These are phyloP conservation scores for Enteromius paludinosus DNA, from an alignment of 2,797 vertebrate genomes.

Conservation along the genomic window DNA sequence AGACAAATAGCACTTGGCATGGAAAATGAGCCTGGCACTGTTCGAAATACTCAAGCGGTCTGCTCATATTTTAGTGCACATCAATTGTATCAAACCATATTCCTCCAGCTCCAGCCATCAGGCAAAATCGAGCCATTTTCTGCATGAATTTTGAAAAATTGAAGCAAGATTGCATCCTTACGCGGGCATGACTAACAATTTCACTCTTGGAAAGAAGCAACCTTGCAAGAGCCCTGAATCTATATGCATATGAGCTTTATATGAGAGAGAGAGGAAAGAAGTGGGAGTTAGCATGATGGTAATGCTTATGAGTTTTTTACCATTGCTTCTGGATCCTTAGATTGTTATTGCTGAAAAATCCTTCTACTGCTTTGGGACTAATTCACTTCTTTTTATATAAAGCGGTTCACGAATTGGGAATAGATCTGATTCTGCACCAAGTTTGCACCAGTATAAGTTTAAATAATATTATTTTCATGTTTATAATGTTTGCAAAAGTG, in stretches of 20 bases:
- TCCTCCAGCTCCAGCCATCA: slow-evolving; percentile 12
- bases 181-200: slow-evolving; percentile 26
- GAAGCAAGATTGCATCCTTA: slow-evolving; percentile 27
- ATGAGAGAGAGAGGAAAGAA: background rate
- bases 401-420: background rate
- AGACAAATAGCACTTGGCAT: slow-evolving; percentile 27
- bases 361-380: background rate
- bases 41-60: slow-evolving; percentile 34
- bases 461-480: background rate
- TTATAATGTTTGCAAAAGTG: background rate
- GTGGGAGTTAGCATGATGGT: slow-evolving; percentile 5
- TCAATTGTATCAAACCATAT: slow-evolving; percentile 1
- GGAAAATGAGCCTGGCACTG: background rate
- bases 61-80: slow-evolving; percentile 17
- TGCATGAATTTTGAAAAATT: slow-evolving; percentile 38
- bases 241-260: slow-evolving; percentile 48
- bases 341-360: slow-evolving; percentile 10
- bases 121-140: slow-evolving; percentile 16
- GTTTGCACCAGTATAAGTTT: background rate
- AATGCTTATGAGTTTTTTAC: slow-evolving; percentile 15
- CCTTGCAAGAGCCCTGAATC: slow-evolving; percentile 35
- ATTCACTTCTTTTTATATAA: background rate
- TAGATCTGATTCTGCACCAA: background rate
- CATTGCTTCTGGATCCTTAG: background rate
- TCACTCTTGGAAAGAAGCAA: slow-evolving; percentile 11